Evolutionary conservation across 2,113 vertebrate genomes (phyloP), one percentile per base, ranked within the genome.

Genomic region (Nematolebias whitei): DNA sequence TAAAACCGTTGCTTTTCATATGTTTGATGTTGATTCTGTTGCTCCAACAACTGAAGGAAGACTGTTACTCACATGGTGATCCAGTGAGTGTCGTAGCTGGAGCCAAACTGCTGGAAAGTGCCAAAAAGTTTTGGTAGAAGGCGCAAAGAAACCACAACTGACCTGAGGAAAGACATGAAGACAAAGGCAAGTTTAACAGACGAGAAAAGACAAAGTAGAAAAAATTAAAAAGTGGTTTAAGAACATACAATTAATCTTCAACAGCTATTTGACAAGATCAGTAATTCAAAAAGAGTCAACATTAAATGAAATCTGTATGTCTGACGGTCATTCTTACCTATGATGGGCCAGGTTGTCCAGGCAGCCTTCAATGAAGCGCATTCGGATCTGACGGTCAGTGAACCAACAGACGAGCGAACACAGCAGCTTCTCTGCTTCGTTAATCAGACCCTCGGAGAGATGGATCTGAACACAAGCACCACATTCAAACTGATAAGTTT

Each of bases 351-450:
- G 90, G 88, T 99, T 99, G 91, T 99, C 98, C 74, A 99, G 93
- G 89, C 98, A 99, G 79, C 98, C 98, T 92, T 99, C 98, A 56
- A 99, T 99, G 91, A 99, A 99, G 73, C 96, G 96, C 97, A 99
- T 99, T 71, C 98, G 95, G 86, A 99, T 99, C 86, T 99, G 97
- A 60, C 97, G 90, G 90, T 99, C 98, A 4, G 97, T 99, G 92
- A 99, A 99, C 98, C 98, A 99, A 86, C 98, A 99, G 5, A 99
- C 98, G 61, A 99, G 94, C 7, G 98, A 98, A 82, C 98, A 99
- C 44, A 99, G 92, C 85, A 99, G 94, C 91, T 99, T 99, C 90
- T 99, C 98, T 24, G 98, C 98, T 80, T 99, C 98, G 61, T 96
- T 97, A 74, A 99, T 99, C 88, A 99, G 91, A 71, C 98, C 98